Percentiles rank a stretch among this genome's conserved stretches.
Evolutionary conservation across 2,113 vertebrate genomes (phyloP).

Genomic region (Dissostichus mawsoni): DNA sequence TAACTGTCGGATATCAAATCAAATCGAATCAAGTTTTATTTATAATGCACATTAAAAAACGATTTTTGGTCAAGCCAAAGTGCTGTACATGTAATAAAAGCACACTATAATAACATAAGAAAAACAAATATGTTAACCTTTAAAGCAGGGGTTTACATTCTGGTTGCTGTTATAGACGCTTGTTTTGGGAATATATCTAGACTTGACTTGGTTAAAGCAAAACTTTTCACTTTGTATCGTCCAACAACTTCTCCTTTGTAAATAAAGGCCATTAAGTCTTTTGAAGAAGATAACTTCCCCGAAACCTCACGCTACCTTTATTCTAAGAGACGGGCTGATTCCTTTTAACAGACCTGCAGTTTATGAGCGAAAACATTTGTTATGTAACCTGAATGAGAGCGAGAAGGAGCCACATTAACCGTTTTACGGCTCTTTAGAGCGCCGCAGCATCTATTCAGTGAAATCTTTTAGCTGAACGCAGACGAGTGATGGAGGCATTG

Average conservation of each 20-base stretch:
- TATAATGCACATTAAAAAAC: no score
- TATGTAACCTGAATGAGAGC: slow-evolving; percentile 36
- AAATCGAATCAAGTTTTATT: no score
- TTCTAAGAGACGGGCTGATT: neutral
- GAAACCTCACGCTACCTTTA: neutral
- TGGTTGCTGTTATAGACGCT: no score
- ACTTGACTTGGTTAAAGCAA: neutral
- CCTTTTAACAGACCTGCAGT: slow-evolving; percentile 2
- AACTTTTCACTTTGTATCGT: neutral
- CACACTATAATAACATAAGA: no score
- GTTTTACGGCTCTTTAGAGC: slow-evolving; percentile 34
- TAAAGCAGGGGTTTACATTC: no score
- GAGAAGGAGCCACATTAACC: slow-evolving; percentile 42
- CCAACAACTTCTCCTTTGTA: neutral
- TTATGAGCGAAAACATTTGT: slow-evolving; percentile 11
- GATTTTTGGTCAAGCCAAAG: no score
- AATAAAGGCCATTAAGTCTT: slow-evolving; percentile 13
- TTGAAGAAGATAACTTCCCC: neutral
- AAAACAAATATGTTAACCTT: no score
- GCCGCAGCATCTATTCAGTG: slow-evolving; percentile 22
- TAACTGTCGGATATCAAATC: no score
- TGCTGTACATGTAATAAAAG: no score
- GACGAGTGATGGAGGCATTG: slow-evolving; percentile 17
- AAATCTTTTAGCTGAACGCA: slow-evolving; percentile 29
- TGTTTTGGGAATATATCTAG: no score